phyloP scores from a whole-genome alignment of 2,888 invertebrate species.

The Agrypnus murinus region DNA sequence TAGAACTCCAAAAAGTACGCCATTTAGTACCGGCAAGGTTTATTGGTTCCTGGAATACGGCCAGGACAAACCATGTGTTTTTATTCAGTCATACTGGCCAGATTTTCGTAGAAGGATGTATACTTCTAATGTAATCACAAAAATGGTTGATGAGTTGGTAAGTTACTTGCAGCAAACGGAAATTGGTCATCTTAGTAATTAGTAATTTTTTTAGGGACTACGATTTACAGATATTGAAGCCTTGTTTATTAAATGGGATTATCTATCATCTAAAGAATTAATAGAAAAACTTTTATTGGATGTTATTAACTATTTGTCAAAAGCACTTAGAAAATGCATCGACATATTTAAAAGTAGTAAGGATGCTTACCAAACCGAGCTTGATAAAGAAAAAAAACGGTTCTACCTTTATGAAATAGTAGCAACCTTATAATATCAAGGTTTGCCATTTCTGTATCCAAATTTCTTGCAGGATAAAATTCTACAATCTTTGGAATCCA shows the following conservation, averaged over 20 bases:
- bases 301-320: conserved; percentile 63
- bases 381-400: conserved; percentile 63
- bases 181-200: not conserved
- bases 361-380: conserved; percentile 58
- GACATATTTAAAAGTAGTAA: conserved; percentile 63
- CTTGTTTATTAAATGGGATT: conserved; percentile 56
- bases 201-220: conserved; percentile 60
- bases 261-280: conserved; percentile 49
- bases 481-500: conserved; percentile 51
- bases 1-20: conserved; percentile 54
- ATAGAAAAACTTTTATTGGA: conserved; percentile 66
- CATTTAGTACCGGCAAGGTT: conserved; percentile 60
- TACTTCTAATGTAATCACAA: conserved; percentile 79
- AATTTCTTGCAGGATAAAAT: conserved; percentile 61
- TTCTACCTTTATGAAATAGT: conserved; percentile 64
- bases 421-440: no score
- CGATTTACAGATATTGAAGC: conserved; percentile 68
- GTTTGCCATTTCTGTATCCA: no score
- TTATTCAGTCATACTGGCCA: conserved; percentile 77
- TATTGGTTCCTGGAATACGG: conserved; percentile 68
- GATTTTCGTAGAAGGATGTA: conserved; percentile 80
- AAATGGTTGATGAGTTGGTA: conserved; percentile 78
- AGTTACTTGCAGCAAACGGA: no score
- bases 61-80: conserved; percentile 80
- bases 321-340: conserved; percentile 68